Base-by-base conservation (phyloP, 1,140 invertebrate genomes). In the Drosophila serrata region DNA sequence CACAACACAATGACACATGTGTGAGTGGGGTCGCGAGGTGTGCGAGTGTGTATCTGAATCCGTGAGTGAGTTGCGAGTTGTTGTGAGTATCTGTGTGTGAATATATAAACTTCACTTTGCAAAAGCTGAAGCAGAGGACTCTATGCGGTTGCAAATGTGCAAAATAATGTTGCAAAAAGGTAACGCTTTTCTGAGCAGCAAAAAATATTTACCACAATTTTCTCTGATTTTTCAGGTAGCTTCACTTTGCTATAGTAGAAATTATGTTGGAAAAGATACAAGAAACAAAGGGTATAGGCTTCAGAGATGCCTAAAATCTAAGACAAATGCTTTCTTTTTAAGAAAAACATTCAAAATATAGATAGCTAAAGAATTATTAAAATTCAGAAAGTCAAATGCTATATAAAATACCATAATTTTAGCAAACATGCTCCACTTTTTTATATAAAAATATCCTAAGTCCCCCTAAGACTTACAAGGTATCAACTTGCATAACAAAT, bases 1-100 rank as follows among this genome's bases (percentile, higher is more conserved):
- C 64, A 43, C 58, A 63, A 22, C 57, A 85, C 75, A 79, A 80
- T 57, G 73, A 81, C 58, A 81, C n/a, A n/a, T n/a, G n/a, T 59
- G 53, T 63, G 59, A 68, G 37, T 57, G 46, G 48, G 62, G 63
- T 79, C 57, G 60, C 53, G 43, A 81, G 56, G 45, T 68, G 59
- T 58, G 60, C 46, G 70, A 55, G 19, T 22, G n/a, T 57, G 56
- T 58, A 43, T 73, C 55, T 58, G 67, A 59, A 55, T 42, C 70
- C 15, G 33, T 42, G 61, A 57, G 67, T 49, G 56, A 42, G 58
- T 31, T 27, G n/a, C 24, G 24, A 81, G 57, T 79, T n/a, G n/a
- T 46, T 45, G 27, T 61, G 53, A 56, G 57, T 79, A 22, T 56
- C 40, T 62, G 59, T 43, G 59, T 43, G 60, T 53, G 67, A 39